Evolutionary conservation across 2,797 vertebrate genomes (phyloP), one percentile per base, ranked within the genome.

Genomic region (Artibeus lituratus): DNA sequence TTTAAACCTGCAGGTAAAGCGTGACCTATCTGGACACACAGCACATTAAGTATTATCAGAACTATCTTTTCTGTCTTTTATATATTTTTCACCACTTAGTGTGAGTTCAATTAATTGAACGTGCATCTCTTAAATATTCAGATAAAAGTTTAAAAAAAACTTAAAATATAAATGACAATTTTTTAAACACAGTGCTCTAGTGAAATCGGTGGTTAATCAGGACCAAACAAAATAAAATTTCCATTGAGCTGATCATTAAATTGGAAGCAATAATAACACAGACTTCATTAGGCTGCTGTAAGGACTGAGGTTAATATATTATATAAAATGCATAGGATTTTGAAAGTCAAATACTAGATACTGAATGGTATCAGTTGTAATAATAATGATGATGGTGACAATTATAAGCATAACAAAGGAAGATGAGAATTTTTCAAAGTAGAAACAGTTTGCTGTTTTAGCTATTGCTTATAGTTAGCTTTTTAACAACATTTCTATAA

Each of bases 401-500:
- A 47, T 32, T 49, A 62, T 44, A 86, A n/a, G 2, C 15, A 65
- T 72, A 95, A 70, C 16, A 74, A 78, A 29, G 35, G 10, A 59
- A 67, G 39, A 32, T 81, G 6, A 90, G 5, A 82, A 53, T 77
- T 94, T 94, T 92, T 89, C 35, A 90, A 51, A 77, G 10, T 53
- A 70, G 16, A 85, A 96, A 49, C 12, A 89, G 7, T 49, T 95
- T 87, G 21, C 10, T 82, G 32, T 78, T 94, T 74, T 69, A 62
- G 11, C 3, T 35, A 47, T 81, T 85, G 35, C 35, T 90, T 83
- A n/a, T 67, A 47, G 42, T 85, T 85, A 72, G 12, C 14, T 90
- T 96, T 90, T 76, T 83, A 53, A 95, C 87, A 98, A 95, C 53
- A 97, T 98, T 98, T 96, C 95, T 90, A 96, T 95, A 91, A 97